Evolutionary conservation across 2,797 vertebrate species (phyloP).

Genomic region (Heliangelus exortis): DNA sequence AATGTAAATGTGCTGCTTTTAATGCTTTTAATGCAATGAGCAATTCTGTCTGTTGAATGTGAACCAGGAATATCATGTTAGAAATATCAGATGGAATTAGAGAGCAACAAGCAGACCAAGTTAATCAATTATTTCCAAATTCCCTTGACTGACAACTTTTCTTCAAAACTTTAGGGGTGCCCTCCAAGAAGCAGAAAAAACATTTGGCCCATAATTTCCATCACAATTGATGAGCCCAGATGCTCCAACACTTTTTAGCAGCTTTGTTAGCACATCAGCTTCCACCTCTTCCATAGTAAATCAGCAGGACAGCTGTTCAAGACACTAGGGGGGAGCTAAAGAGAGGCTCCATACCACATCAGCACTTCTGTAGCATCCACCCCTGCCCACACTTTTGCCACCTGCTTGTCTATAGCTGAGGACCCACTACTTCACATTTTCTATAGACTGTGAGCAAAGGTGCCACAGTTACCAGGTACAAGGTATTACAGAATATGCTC

Average conservation of each 20-base stretch:
- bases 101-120: neutral
- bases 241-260: neutral
- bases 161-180: neutral
- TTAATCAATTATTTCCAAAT: neutral
- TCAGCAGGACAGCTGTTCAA: neutral
- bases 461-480: neutral
- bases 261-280: neutral
- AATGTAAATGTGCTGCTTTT: neutral
- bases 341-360: accelerated
- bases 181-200: neutral
- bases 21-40: neutral
- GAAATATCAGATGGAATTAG: neutral
- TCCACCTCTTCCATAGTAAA: neutral
- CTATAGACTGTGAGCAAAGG: accelerated
- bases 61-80: neutral
- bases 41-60: neutral
- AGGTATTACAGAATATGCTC: accelerated
- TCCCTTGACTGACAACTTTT: neutral
- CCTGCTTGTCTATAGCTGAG: neutral
- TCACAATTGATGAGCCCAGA: neutral
- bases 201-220: neutral
- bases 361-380: neutral
- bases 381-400: neutral
- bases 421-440: accelerated
- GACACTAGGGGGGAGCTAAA: neutral